A percentile compares a stretch with the other conserved stretches of the same genome.
Conservation (phyloP, 2,888 invertebrate genomes). For the Erebia ligea region DNA sequence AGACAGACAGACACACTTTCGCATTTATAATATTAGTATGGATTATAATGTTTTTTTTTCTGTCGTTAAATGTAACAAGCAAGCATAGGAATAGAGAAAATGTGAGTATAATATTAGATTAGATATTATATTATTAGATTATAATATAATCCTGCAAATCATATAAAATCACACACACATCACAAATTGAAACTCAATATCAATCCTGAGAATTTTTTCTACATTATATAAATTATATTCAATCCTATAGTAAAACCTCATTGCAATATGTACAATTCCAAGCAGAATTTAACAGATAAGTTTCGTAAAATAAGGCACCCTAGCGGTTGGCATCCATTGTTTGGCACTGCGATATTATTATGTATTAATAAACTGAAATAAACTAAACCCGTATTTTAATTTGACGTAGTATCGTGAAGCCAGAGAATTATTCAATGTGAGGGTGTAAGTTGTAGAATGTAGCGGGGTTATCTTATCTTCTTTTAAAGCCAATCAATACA, state of each 20-base stretch:
- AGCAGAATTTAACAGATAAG: background rate
- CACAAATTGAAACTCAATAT: no score
- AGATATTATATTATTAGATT: no score
- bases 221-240: background rate
- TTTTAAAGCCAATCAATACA: no score
- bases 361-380: conserved; percentile 44
- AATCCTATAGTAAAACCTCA: background rate
- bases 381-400: conserved; percentile 68
- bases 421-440: conserved; percentile 49
- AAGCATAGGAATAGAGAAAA: no score
- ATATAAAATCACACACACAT: no score
- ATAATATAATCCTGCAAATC: no score
- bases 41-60: no score
- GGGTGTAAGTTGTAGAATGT: conserved; percentile 38
- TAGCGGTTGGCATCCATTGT: conserved; percentile 21
- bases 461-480: conserved; percentile 8
- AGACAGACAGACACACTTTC: no score
- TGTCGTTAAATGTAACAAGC: no score
- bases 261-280: background rate
- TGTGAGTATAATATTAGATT: no score
- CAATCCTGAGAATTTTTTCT: background rate
- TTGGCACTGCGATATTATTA: conserved; percentile 41
- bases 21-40: no score
- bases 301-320: conserved; percentile 15
- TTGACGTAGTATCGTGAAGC: conserved; percentile 55